These are phyloP conservation scores for Ophiothrix spiculata DNA, from an alignment of 35 echinoderm and acorn worm species.

Conservation along the genomic window DNA sequence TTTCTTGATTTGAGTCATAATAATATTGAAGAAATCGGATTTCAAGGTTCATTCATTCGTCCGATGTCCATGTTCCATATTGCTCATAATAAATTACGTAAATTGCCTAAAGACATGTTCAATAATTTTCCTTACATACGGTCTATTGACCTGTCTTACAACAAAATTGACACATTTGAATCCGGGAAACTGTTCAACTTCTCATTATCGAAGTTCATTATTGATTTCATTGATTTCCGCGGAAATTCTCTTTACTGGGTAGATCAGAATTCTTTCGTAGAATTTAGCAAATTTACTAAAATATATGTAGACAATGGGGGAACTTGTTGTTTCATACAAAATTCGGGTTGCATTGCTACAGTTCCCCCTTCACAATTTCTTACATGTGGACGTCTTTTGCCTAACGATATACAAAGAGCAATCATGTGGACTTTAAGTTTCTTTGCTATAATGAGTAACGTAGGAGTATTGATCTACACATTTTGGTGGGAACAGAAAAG, in stretches of 20 bases:
- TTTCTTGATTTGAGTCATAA: conserved; percentile 3
- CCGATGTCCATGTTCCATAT: background rate
- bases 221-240: background rate
- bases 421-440: background rate
- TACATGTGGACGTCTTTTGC: background rate
- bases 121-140: background rate
- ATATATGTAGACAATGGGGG: background rate
- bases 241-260: background rate
- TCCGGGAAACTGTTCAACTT: background rate
- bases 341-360: background rate
- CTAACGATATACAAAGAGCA: background rate
- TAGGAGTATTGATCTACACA: background rate
- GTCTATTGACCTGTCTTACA: background rate
- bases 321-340: background rate
- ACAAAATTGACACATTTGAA: background rate
- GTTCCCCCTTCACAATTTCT: background rate
- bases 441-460: background rate
- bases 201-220: too few relatives aligned
- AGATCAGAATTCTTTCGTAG: background rate
- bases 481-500: background rate
- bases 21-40: background rate
- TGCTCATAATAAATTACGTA: background rate
- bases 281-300: background rate
- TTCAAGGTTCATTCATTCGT: background rate
- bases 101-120: background rate